These are phyloP conservation scores for Eupithecia inturbata DNA, from an alignment of 2,888 invertebrate species.

Conservation along the genomic window DNA sequence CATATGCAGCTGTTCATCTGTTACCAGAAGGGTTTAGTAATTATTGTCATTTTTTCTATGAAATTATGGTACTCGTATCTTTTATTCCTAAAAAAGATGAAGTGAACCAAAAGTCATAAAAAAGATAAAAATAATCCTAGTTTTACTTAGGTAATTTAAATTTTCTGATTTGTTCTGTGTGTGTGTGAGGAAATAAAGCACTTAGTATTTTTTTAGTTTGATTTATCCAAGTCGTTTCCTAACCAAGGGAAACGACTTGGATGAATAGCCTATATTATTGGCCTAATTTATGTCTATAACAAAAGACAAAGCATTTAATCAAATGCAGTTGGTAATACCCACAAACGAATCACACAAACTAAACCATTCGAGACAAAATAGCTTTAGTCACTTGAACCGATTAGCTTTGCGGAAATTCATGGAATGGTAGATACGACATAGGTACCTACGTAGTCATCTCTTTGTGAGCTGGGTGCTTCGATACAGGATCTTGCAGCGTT, in stretches of 20 bases:
- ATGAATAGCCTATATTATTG: no score
- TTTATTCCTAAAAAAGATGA: no score
- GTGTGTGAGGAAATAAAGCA: no score
- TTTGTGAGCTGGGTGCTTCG: slow-evolving; percentile 15
- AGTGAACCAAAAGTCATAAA: no score
- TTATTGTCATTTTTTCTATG: no score
- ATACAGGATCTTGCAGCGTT: slow-evolving; percentile 15
- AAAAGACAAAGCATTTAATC: slow-evolving; percentile 6
- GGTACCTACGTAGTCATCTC: slow-evolving; percentile 21
- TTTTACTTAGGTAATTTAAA: no score
- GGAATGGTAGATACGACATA: slow-evolving; percentile 21
- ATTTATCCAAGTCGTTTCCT: neutral
- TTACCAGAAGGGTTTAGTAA: no score
- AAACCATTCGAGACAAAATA: slow-evolving; percentile 17
- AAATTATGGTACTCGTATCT: no score
- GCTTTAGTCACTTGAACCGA: slow-evolving; percentile 25
- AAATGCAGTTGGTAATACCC: neutral
- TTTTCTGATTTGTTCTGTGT: no score
- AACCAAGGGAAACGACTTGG: no score
- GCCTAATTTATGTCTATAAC: neutral
- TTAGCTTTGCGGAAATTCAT: slow-evolving; percentile 35
- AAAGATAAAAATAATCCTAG: no score
- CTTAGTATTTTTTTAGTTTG: no score
- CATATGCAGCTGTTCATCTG: neutral
- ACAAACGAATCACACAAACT: slow-evolving; percentile 2